These are phyloP conservation scores for Elegia similella DNA, from an alignment of 2,888 invertebrate genomes.

Conservation along the genomic window DNA sequence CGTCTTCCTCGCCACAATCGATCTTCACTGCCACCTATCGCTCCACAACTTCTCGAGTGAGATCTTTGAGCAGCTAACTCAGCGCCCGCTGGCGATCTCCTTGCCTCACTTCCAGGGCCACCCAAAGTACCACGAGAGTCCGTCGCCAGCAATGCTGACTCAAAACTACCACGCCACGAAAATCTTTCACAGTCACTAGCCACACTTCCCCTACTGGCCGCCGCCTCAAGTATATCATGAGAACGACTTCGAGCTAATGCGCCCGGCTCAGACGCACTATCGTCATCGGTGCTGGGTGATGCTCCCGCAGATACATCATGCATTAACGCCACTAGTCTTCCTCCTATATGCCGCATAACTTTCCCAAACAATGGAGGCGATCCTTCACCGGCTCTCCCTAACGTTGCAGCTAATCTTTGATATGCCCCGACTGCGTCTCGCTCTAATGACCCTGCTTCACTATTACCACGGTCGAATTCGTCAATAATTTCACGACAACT, in stretches of 20 bases:
- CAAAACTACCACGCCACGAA: slow-evolving; percentile 96
- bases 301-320: slow-evolving; percentile 93
- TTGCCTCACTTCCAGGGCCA: slow-evolving; percentile 88
- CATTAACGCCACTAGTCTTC: slow-evolving; percentile 93
- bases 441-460: slow-evolving; percentile 80
- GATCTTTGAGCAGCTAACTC: slow-evolving; percentile 90
- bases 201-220: slow-evolving; percentile 83
- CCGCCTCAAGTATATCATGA: slow-evolving; percentile 88
- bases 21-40: slow-evolving; percentile 88
- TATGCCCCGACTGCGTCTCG: slow-evolving; percentile 94
- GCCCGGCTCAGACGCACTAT: slow-evolving; percentile 86
- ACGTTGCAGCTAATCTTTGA: slow-evolving; percentile 91
- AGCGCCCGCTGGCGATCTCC: slow-evolving; percentile 91
- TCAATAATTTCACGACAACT: slow-evolving; percentile 94
- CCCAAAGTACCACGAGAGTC: slow-evolving; percentile 91
- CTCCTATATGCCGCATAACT: slow-evolving; percentile 96
- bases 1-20: slow-evolving; percentile 72
- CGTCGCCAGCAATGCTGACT: slow-evolving; percentile 93
- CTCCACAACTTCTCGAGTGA: slow-evolving; percentile 91
- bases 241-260: slow-evolving; percentile 90
- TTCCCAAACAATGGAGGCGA: slow-evolving; percentile 94
- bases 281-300: slow-evolving; percentile 88
- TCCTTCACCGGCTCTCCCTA: slow-evolving; percentile 86
- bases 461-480: slow-evolving; percentile 89
- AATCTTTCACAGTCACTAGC: slow-evolving; percentile 94